Conservation (phyloP, 2,888 invertebrate species). For the Mongoloraphidia duomilia region DNA sequence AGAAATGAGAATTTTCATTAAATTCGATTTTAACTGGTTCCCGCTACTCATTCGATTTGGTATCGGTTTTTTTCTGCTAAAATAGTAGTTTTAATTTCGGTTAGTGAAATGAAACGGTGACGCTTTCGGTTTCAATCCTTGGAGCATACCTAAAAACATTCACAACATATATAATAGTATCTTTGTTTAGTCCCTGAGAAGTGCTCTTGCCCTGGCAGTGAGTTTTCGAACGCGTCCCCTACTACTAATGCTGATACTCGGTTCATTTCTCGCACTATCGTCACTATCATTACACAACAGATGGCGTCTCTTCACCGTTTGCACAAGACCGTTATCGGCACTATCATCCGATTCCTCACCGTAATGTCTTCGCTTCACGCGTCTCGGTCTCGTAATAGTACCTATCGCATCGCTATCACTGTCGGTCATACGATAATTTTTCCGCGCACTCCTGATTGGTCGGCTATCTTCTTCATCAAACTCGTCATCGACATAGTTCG, state of each 20-base stretch:
- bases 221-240: constrained; percentile 73
- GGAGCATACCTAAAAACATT: no score
- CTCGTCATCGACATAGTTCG: constrained; percentile 10
- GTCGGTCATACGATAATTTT: neutral
- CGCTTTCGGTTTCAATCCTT: no score
- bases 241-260: constrained; percentile 51
- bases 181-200: constrained; percentile 30
- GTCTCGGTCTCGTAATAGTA: constrained; percentile 15
- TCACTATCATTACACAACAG: constrained; percentile 13
- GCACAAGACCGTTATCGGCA: neutral
- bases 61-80: no score
- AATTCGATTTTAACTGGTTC: no score
- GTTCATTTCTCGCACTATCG: constrained; percentile 21
- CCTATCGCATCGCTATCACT: constrained; percentile 7
- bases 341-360: constrained; percentile 25
- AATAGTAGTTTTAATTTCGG: no score
- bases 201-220: constrained; percentile 62
- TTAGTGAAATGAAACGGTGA: no score
- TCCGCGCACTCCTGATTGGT: neutral
- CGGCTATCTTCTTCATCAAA: constrained; percentile 13
- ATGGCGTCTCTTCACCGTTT: no score
- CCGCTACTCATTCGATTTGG: no score
- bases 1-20: no score
- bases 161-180: no score
- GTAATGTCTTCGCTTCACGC: constrained; percentile 24